Evolutionary conservation across 2,797 vertebrate genomes (phyloP), one percentile per base, ranked within the genome.

Genomic region (Sebastes kiyomatsui): DNA sequence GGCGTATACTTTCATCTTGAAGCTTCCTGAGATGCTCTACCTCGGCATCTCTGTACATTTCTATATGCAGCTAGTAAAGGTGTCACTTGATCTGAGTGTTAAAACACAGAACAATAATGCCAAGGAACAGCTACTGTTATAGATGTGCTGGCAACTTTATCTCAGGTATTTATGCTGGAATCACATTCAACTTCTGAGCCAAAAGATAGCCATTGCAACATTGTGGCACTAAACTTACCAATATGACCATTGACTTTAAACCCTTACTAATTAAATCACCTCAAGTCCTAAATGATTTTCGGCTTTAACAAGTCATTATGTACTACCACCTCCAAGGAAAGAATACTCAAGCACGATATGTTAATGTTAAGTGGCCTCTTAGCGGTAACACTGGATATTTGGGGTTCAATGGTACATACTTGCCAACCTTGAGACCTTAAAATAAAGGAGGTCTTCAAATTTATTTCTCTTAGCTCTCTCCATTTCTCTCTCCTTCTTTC

Each of bases 1-100:
- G 23, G 42, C 22, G 0, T n/a, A 14, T 30, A 75, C 90, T 92
- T 93, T 92, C 82, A 92, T 91, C 87, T 78, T 59, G 77, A 81
- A 65, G 75, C 72, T 80, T 83, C 62, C 46, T 30, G 30, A 61
- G 61, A 76, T 64, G 32, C 52, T 83, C 27, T 55, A 18, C 12
- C 27, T 35, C 20, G n/a, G 64, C 67, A 11, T 22, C 67, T 66
- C 16, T 55, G 6, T 18, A 5, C 8, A 14, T 27, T 27, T 28
- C 27, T 64, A 49, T 30, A 11, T 32, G 67, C 22, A 38, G 30
- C 28, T 1, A 20, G 23, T 30, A 65, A 67, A 64, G 64, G 71
- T 18, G 18, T 16, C 32, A 38, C 49, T 71, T 6, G 7, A 55
- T 12, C 20, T 55, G 12, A 30, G 54, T 9, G n/a, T 30, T 25